Base-by-base conservation (phyloP, 2,888 invertebrate species). In the Salticus scenicus region DNA sequence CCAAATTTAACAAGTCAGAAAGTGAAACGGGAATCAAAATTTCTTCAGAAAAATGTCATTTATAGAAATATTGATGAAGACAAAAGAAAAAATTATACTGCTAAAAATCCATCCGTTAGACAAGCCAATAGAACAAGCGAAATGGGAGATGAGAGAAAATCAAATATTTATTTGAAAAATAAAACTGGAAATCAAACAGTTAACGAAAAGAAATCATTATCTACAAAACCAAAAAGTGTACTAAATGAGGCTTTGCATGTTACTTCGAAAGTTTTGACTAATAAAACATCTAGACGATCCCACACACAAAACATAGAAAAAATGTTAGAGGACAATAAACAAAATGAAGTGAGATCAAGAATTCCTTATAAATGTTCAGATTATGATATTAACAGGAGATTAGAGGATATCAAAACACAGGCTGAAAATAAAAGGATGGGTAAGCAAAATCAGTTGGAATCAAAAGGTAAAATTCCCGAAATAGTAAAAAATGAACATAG, bases 1-100 rank as follows among this genome's bases (percentile, higher is more conserved):
- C 86, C 86, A 0, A 86, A 47, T 30, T 70, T 86, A 4, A 80
- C 75, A 8, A 85, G 85, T 47, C 78, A 86, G 14, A 77, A 63
- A 33, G n/a, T 57, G 8, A 84, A 73, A 41, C 37, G 57, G 7
- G 83, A 84, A 33, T 24, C 57, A 4, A 47, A 47, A 17, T 47
- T 47, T 2, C 8, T 47, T 17, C 10, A 47, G 8, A 47, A 17
- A 2, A 57, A 24, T 24, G 1, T 17, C 1, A 37, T 37, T 7
- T 10, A 37, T 7, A 37, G 37, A 7, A 31, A 66, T 17, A 8
- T 17, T 31, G 30, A 66, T 14, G 14, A 17, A 2, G 10, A 7
- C 28, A 30, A 66, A 66, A 66, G 4, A 17, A 14, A 66, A 12
- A 14, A 67, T 5, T 20, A 17, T 10, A 37, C 0, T 7, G 1